Evolutionary conservation across 2,888 invertebrate species (phyloP).

Genomic region (Muschampia plurimacula): DNA sequence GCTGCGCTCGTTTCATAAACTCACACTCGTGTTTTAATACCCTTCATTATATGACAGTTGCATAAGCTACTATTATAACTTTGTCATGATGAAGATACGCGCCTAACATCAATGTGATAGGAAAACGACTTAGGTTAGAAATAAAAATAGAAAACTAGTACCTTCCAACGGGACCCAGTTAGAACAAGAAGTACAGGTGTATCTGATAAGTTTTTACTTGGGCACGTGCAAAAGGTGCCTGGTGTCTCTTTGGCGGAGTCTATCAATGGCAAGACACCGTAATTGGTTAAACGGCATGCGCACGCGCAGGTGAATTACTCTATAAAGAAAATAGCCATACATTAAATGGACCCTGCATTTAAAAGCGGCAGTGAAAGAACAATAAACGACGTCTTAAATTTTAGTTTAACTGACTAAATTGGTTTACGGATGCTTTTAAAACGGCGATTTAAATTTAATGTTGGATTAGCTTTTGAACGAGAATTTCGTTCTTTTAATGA

Average conservation of each 20-base stretch:
- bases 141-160: slow-evolving; percentile 39
- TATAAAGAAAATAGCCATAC: slow-evolving; percentile 55
- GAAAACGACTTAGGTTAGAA: slow-evolving; percentile 31
- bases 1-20: too few relatives aligned
- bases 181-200: slow-evolving; percentile 45
- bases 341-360: slow-evolving; percentile 42
- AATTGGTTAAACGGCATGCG: slow-evolving; percentile 65
- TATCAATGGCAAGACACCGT: slow-evolving; percentile 67
- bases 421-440: slow-evolving; percentile 21
- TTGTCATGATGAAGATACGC: slow-evolving; percentile 10
- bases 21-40: too few relatives aligned
- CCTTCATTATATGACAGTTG: too few relatives aligned
- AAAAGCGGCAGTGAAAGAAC: slow-evolving; percentile 40
- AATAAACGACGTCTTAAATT: slow-evolving; percentile 20
- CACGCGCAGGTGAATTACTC: slow-evolving; percentile 69
- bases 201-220: slow-evolving; percentile 44
- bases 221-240: slow-evolving; percentile 71
- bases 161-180: slow-evolving; percentile 39
- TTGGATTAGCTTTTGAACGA: neutral
- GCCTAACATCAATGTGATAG: slow-evolving; percentile 10
- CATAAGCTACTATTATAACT: too few relatives aligned
- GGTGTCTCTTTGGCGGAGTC: slow-evolving; percentile 55
- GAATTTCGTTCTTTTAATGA: slow-evolving; percentile 1
- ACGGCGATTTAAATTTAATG: neutral
- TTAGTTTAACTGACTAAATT: slow-evolving; percentile 21